These are phyloP conservation scores for Chrysina gloriosa DNA, from an alignment of 2,888 invertebrate species.

Conservation along the genomic window DNA sequence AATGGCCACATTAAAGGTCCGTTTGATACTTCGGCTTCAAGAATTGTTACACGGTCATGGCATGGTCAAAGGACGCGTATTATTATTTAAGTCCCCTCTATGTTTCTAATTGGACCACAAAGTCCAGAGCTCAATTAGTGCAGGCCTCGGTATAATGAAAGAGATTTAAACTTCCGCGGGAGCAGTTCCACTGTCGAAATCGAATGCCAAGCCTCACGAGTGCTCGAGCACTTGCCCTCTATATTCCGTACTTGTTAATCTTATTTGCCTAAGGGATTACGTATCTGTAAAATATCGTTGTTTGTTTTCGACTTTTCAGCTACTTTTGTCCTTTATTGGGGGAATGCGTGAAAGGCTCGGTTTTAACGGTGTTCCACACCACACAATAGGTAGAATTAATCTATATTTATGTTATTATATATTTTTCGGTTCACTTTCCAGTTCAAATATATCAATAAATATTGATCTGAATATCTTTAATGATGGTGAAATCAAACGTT, in stretches of 20 bases:
- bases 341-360: no score
- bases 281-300: conserved; percentile 29
- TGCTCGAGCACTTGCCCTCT: conserved; percentile 9
- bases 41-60: conserved; percentile 50
- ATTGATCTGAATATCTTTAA: no score
- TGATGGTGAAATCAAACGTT: no score
- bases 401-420: no score
- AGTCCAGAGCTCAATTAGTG: conserved; percentile 48
- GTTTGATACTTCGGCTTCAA: conserved; percentile 49
- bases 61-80: conserved; percentile 50
- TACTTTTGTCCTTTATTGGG: neutral
- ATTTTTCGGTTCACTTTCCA: no score
- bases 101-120: conserved; percentile 51
- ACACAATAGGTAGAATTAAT: no score
- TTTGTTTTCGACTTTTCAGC: conserved; percentile 20
- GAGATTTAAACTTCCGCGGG: conserved; percentile 41
- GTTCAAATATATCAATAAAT: no score
- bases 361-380: no score
- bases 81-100: conserved; percentile 49
- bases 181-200: conserved; percentile 10
- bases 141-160: conserved; percentile 47
- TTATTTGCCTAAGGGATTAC: conserved; percentile 40
- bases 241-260: conserved; percentile 38
- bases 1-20: conserved; percentile 48
- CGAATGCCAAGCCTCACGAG: conserved; percentile 8